Evolutionary conservation across 2,797 vertebrate species (phyloP).

Genomic region (Pristis pectinata): DNA sequence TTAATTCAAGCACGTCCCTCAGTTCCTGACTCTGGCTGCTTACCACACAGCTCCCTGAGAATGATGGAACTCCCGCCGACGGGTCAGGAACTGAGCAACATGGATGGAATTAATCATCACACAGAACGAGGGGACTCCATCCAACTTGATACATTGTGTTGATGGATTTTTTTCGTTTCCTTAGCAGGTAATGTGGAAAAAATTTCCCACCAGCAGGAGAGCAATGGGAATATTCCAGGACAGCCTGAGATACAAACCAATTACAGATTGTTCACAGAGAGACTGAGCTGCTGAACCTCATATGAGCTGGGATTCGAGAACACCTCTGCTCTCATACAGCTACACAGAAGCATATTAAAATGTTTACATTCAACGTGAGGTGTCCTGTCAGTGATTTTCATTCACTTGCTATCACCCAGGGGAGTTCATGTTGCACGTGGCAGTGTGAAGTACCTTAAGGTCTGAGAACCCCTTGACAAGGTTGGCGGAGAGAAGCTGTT

Average conservation of each 20-base stretch:
- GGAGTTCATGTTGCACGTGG: neutral
- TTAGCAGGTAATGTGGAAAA: neutral
- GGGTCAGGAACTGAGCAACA: too few relatives aligned
- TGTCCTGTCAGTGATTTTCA: neutral
- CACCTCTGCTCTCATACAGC: neutral
- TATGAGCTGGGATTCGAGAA: neutral
- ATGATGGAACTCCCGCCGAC: too few relatives aligned
- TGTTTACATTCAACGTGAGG: neutral
- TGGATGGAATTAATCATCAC: too few relatives aligned
- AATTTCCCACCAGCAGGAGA: neutral
- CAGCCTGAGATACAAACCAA: neutral
- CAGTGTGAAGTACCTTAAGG: too few relatives aligned
- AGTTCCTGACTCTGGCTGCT: too few relatives aligned
- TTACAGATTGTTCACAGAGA: neutral
- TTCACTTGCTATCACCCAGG: neutral
- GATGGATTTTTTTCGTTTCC: neutral
- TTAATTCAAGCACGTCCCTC: too few relatives aligned
- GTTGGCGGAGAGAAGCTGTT: neutral
- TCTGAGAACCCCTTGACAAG: neutral
- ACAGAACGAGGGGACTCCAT: neutral
- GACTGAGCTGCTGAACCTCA: neutral
- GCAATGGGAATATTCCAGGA: neutral
- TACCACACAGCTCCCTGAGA: too few relatives aligned
- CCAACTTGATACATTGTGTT: neutral
- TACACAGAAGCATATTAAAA: constrained; percentile 21